Conservation (phyloP, 2,888 invertebrate genomes). For the Dermolepida albohirtum region DNA sequence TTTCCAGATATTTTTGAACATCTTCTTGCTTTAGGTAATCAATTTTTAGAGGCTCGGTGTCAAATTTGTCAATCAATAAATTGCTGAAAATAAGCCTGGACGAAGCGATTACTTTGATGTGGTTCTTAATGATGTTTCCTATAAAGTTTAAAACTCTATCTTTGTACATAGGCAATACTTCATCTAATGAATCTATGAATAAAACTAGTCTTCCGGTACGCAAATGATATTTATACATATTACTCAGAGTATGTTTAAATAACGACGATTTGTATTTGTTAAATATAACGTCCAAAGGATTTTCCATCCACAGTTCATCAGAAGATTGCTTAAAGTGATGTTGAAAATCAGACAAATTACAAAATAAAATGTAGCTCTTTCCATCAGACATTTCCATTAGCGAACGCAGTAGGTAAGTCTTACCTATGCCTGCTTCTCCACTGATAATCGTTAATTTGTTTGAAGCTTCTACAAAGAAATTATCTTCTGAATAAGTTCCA, state of each 20-base stretch:
- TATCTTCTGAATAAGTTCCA: background rate
- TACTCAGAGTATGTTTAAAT: background rate
- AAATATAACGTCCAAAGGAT: background rate
- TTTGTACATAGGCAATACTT: slow-evolving; percentile 16
- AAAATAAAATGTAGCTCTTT: slow-evolving; percentile 2
- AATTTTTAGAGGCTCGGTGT: slow-evolving; percentile 3
- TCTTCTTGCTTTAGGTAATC: background rate
- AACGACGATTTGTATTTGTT: slow-evolving; percentile 4
- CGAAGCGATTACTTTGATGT: slow-evolving; percentile 16
- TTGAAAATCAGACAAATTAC: slow-evolving; percentile 15
- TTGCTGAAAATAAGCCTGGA: background rate
- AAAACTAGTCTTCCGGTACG: background rate
- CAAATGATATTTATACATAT: background rate
- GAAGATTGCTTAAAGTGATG: too few relatives aligned
- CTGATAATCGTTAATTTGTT: background rate
- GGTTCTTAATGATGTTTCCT: background rate
- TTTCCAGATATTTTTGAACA: background rate
- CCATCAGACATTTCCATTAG: background rate
- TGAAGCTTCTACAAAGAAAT: slow-evolving; percentile 8
- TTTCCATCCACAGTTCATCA: too few relatives aligned
- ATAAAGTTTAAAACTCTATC: slow-evolving; percentile 7
- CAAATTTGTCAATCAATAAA: slow-evolving; percentile 8
- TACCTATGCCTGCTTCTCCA: slow-evolving; percentile 20
- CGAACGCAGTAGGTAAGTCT: slow-evolving; percentile 4
- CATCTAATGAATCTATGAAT: slow-evolving; percentile 20